phyloP scores from a whole-genome alignment of 2,888 invertebrate species.

The Branchipolynoe longqiensis region DNA sequence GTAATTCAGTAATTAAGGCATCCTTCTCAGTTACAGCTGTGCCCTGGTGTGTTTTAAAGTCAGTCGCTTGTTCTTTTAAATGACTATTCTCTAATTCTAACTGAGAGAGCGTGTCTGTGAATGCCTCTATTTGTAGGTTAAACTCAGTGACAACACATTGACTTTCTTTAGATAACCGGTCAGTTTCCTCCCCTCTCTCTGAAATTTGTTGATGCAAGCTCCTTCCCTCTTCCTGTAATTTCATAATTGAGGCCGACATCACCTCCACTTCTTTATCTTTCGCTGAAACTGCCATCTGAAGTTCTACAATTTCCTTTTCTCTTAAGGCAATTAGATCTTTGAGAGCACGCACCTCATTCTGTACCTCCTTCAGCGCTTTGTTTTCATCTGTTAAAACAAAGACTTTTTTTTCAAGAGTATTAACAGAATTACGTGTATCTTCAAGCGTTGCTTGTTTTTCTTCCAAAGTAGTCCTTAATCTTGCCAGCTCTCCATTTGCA shows the following conservation, averaged over 20 bases:
- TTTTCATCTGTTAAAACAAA: constrained; percentile 25
- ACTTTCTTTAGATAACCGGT: background rate
- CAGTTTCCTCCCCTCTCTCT: background rate
- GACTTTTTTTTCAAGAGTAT: background rate
- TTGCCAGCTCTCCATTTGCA: background rate
- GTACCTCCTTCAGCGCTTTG: constrained; percentile 41
- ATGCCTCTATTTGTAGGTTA: background rate
- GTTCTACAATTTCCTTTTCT: background rate
- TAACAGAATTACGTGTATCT: background rate
- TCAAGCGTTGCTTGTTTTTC: constrained; percentile 10
- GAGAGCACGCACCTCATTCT: constrained; percentile 4
- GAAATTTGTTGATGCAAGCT: background rate
- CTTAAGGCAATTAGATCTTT: constrained; percentile 21
- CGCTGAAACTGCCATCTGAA: background rate
- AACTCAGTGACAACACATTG: background rate
- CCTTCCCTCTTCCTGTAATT: background rate
- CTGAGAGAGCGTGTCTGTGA: too few relatives aligned
- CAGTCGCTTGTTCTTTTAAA: too few relatives aligned
- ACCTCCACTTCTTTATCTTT: constrained; percentile 8
- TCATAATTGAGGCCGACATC: background rate
- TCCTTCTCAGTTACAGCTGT: too few relatives aligned
- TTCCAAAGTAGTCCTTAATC: background rate
- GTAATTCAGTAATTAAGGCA: too few relatives aligned
- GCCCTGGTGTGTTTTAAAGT: too few relatives aligned
- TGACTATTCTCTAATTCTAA: too few relatives aligned